Percentiles rank a stretch among this genome's conserved stretches.
Evolutionary conservation across 2,888 invertebrate genomes (phyloP).

Genomic region (Pachycephus smyrnensis): DNA sequence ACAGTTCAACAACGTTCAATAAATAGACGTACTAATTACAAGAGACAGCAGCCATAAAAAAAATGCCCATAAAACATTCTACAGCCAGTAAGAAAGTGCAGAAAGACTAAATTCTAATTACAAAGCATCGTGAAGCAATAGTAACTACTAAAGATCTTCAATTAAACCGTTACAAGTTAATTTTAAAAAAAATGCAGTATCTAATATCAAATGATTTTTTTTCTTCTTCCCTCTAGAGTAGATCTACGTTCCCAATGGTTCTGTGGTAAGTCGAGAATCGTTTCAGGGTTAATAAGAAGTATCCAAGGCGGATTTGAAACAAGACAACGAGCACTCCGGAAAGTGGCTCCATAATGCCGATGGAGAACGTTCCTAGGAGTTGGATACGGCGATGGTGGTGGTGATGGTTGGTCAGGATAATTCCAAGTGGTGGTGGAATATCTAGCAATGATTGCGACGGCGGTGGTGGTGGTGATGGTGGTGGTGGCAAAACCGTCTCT

Average conservation of each 20-base stretch:
- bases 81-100: background rate
- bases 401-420: constrained; percentile 10
- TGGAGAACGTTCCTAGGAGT: background rate
- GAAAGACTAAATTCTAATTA: background rate
- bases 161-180: background rate
- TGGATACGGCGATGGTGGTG: constrained; percentile 19
- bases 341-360: background rate
- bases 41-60: background rate
- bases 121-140: background rate
- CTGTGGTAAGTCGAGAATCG: constrained; percentile 5
- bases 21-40: background rate
- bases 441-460: constrained; percentile 22
- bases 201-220: background rate
- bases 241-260: background rate
- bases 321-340: background rate
- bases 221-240: background rate
- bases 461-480: constrained; percentile 8
- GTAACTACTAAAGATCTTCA: background rate
- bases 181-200: background rate
- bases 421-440: background rate
- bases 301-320: background rate
- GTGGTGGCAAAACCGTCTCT: constrained; percentile 18
- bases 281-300: constrained; percentile 4
- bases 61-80: background rate
- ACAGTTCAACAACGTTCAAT: background rate